Evolutionary conservation across 2,113 vertebrate genomes (phyloP), one percentile per base, ranked within the genome.

Genomic region (Oceanites oceanicus): DNA sequence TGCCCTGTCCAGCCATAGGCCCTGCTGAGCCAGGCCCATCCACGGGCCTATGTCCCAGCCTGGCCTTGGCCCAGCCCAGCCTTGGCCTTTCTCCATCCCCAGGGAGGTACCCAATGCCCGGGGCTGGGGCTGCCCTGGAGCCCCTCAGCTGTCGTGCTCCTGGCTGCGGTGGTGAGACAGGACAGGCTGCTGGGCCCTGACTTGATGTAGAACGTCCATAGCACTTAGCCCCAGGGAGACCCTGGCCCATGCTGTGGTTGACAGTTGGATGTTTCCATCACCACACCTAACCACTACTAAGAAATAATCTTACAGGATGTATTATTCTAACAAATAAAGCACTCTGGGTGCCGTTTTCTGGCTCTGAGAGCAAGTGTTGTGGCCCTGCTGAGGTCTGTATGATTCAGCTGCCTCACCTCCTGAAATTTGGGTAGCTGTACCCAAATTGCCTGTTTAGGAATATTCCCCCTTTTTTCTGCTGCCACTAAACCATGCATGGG

Each of bases 61-160:
- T 3, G 8, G 7, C 5, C 11, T 56, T 12, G 11, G 27, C 34
- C 8, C 27, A 10, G 29, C 34, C 59, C 4, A 7, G 7, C 5
- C 11, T 56, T 12, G 11, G 27, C 34, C 8, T n/a, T 13, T 47
- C n/a, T 11, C 11, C 7, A 1, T 53, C 13, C 10, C 5, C 16
- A 26, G 7, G 19, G 19, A 68, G 7, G 14, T 50, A 8, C 5
- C 30, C 0, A 2, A 10, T 21, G 6, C 5, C 26, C 1, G 0
- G 36, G 15, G 1, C 10, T 63, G 34, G 20, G 42, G 12, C 6
- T 71, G 56, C 6, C 9, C 40, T 29, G 5, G 19, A 63, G 36
- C 4, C 6, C 12, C 23, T 6, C 1, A 1, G 23, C 19, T 63
- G 13, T 23, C 42, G 20, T 58, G 5, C 25, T 86, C 25, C 50